phyloP scores from a whole-genome alignment of 2,113 vertebrate species.

The Seriola rivoliana region DNA sequence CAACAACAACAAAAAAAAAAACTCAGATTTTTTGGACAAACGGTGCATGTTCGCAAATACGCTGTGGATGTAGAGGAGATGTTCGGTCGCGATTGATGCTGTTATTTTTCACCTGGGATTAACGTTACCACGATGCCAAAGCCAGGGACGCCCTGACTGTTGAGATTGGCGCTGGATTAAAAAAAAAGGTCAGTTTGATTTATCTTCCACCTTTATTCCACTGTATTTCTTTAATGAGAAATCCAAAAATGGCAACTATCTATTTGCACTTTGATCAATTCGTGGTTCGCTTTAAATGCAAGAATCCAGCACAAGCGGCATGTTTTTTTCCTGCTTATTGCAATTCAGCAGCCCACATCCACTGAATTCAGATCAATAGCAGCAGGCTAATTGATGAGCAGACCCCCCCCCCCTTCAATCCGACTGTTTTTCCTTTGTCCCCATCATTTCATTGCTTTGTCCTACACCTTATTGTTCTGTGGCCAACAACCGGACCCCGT shows the following conservation, averaged over 20 bases:
- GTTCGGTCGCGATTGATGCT: constrained; percentile 6
- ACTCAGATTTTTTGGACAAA: no score
- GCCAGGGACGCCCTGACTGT: constrained; percentile 20
- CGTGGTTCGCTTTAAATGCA: no score
- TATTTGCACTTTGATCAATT: no score
- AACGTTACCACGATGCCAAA: constrained; percentile 49
- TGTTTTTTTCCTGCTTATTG: constrained; percentile 4
- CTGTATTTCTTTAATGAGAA: not conserved
- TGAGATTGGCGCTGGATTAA: constrained; percentile 40
- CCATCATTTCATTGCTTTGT: constrained; percentile 18
- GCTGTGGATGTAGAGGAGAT: not conserved
- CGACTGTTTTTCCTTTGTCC: constrained; percentile 75
- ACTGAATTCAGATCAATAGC: constrained; percentile 35
- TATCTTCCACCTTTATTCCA: not conserved
- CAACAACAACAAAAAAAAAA: not conserved
- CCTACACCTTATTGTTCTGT: constrained; percentile 48
- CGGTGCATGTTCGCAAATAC: not conserved
- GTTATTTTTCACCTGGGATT: constrained; percentile 24
- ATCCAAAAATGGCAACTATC: not conserved
- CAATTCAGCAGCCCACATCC: constrained; percentile 15
- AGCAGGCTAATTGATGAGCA: constrained; percentile 46
- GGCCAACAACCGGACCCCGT: not conserved
- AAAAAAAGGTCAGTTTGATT: constrained; percentile 61
- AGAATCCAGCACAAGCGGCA: no score
- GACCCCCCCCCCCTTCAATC: constrained; percentile 58